Evolutionary conservation across 2,113 vertebrate species (phyloP).

Genomic region (Sphyrna mokarran): DNA sequence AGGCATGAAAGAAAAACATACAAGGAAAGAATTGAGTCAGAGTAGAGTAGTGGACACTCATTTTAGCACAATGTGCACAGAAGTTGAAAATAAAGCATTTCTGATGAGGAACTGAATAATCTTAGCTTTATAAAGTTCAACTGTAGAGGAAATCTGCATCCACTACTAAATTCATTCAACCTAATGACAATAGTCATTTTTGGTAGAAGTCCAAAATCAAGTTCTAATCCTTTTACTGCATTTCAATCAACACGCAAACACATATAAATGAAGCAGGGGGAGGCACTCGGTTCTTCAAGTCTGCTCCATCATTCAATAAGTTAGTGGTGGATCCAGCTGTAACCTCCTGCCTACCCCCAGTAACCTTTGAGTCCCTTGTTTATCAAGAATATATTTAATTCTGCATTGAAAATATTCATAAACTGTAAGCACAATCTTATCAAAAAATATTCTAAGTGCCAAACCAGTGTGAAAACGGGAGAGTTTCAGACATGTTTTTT

Average conservation of each 20-base stretch:
- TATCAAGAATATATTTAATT: too few species aligned
- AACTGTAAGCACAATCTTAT: too few species aligned
- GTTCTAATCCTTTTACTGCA: neutral
- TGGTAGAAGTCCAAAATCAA: neutral
- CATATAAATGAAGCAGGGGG: too few species aligned
- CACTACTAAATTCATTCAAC: neutral
- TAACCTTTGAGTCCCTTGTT: too few species aligned
- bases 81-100: neutral
- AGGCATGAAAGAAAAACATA: neutral
- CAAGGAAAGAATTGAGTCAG: neutral
- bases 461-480: too few species aligned
- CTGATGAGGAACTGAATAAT: neutral
- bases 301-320: too few species aligned
- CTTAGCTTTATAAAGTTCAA: neutral
- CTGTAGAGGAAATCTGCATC: neutral
- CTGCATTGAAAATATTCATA: too few species aligned
- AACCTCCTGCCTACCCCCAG: too few species aligned
- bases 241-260: neutral
- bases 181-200: neutral
- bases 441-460: too few species aligned
- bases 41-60: neutral
- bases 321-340: too few species aligned
- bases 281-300: too few species aligned
- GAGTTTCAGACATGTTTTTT: too few species aligned
- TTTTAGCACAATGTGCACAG: neutral